Evolutionary conservation across 1,140 invertebrate species (phyloP).

Genomic region (Ctenoplectra terminalis): DNA sequence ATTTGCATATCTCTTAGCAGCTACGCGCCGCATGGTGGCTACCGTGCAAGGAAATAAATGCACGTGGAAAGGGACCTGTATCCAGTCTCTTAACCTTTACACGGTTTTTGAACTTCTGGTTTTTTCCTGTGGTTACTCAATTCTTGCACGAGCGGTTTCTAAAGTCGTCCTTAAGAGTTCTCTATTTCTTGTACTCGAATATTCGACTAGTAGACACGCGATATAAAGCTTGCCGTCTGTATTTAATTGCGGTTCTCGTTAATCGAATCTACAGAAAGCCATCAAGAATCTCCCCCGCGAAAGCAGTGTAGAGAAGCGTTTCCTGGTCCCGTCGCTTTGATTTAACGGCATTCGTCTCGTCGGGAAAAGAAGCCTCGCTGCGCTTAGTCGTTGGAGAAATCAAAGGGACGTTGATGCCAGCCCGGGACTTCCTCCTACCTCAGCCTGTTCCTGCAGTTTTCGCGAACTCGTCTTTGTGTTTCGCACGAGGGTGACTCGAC

Average conservation of each 20-base stretch:
- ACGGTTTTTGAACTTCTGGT: no score
- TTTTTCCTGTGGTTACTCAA: no score
- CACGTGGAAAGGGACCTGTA: not conserved
- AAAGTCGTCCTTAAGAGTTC: no score
- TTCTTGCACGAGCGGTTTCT: no score
- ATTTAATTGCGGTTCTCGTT: conserved; percentile 38
- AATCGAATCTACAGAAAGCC: conserved; percentile 16
- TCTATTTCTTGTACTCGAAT: not conserved
- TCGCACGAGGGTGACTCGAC: conserved; percentile 56
- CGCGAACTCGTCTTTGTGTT: conserved; percentile 40
- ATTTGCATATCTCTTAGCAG: conserved; percentile 54
- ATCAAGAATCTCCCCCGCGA: not conserved
- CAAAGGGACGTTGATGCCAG: conserved; percentile 43
- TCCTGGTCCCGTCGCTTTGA: conserved; percentile 14
- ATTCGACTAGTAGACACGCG: not conserved
- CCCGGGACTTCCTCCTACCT: not conserved
- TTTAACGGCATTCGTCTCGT: conserved; percentile 42
- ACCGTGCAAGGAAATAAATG: conserved; percentile 5
- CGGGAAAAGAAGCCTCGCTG: conserved; percentile 26
- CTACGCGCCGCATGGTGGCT: not conserved
- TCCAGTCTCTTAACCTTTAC: not conserved
- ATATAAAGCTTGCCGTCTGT: not conserved
- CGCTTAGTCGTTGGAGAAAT: conserved; percentile 61
- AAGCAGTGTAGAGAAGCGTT: no score
- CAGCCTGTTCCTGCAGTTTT: conserved; percentile 18